A percentile compares a stretch with the other conserved stretches of the same genome.
These are phyloP conservation scores for Drosophila kambysellisi DNA, from an alignment of 2,888 invertebrate genomes.

Conservation along the genomic window DNA sequence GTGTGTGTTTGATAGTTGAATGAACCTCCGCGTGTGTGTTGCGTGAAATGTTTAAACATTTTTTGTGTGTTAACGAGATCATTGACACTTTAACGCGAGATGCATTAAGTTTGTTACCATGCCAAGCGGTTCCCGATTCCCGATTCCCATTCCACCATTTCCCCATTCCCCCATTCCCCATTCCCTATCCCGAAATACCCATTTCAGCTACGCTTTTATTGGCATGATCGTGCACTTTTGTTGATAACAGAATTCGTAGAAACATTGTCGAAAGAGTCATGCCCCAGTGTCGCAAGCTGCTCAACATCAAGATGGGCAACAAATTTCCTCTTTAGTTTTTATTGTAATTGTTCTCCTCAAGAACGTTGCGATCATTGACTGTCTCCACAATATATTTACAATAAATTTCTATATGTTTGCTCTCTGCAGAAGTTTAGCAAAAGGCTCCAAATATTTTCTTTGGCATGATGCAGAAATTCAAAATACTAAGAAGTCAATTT, in stretches of 20 bases:
- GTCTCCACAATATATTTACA: slow-evolving; percentile 2
- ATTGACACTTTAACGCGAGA: slow-evolving; percentile 82
- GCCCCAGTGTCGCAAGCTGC: slow-evolving; percentile 41
- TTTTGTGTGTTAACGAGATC: slow-evolving; percentile 68
- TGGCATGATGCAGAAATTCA: rapidly evolving
- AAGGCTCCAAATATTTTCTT: not conserved
- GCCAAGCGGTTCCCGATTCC: slow-evolving; percentile 49
- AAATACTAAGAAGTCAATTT: not conserved
- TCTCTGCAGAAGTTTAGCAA: not conserved
- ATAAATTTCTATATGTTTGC: not conserved
- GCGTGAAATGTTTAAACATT: slow-evolving; percentile 78
- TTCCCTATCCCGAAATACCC: slow-evolving; percentile 11
- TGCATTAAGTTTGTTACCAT: slow-evolving; percentile 82
- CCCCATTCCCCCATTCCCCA: not conserved
- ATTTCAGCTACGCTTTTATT: slow-evolving; percentile 65
- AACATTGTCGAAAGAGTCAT: slow-evolving; percentile 53
- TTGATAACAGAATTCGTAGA: slow-evolving; percentile 77
- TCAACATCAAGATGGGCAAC: slow-evolving; percentile 47
- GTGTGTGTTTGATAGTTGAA: slow-evolving; percentile 56
- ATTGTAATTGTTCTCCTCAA: slow-evolving; percentile 29
- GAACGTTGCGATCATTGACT: slow-evolving; percentile 24
- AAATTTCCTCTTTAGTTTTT: slow-evolving; percentile 37
- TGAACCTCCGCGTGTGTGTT: slow-evolving; percentile 62
- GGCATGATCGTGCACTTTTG: slow-evolving; percentile 79
- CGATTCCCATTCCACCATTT: not conserved